phyloP scores from a whole-genome alignment of 2,113 vertebrate species.

The Dipodomys merriami region DNA sequence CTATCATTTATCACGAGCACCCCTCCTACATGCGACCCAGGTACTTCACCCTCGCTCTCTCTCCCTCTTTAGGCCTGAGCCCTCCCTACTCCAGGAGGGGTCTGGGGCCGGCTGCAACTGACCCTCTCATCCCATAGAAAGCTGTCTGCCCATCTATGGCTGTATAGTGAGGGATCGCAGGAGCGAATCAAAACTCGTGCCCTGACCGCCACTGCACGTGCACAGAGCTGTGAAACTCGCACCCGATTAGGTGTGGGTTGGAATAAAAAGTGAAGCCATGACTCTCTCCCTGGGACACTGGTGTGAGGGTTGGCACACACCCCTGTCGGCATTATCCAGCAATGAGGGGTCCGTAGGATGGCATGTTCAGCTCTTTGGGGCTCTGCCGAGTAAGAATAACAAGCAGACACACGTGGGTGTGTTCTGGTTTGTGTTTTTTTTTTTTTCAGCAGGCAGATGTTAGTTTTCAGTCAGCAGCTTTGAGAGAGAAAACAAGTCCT shows the following conservation, averaged over 20 bases:
- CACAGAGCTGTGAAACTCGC: slow-evolving; percentile 76
- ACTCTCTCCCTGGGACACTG: slow-evolving; percentile 61
- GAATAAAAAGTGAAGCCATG: slow-evolving; percentile 71
- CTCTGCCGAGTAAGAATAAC: slow-evolving; percentile 47
- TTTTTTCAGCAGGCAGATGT: slow-evolving; percentile 44
- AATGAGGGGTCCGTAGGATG: slow-evolving; percentile 22
- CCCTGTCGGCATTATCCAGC: slow-evolving; percentile 32
- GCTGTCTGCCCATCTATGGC: slow-evolving; percentile 80
- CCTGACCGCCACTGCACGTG: slow-evolving; percentile 77
- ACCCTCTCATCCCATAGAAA: slow-evolving; percentile 82
- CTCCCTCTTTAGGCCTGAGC: slow-evolving; percentile 68
- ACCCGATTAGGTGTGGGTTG: slow-evolving; percentile 80
- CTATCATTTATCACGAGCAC: not conserved
- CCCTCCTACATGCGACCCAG: too few species aligned
- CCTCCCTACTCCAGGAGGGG: slow-evolving; percentile 71
- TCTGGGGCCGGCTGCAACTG: slow-evolving; percentile 82
- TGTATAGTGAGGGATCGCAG: slow-evolving; percentile 85
- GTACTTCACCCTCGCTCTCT: not conserved
- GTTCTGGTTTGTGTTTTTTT: not conserved
- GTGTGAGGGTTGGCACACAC: slow-evolving; percentile 52
- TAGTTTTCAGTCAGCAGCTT: slow-evolving; percentile 37
- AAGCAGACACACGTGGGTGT: slow-evolving; percentile 18
- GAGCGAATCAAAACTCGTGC: slow-evolving; percentile 83
- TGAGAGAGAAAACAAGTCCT: slow-evolving; percentile 61
- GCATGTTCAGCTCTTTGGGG: slow-evolving; percentile 34